Percentiles rank a stretch among this genome's conserved stretches.
Conservation (phyloP, 2,888 invertebrate genomes). For the Idaea biselata region DNA sequence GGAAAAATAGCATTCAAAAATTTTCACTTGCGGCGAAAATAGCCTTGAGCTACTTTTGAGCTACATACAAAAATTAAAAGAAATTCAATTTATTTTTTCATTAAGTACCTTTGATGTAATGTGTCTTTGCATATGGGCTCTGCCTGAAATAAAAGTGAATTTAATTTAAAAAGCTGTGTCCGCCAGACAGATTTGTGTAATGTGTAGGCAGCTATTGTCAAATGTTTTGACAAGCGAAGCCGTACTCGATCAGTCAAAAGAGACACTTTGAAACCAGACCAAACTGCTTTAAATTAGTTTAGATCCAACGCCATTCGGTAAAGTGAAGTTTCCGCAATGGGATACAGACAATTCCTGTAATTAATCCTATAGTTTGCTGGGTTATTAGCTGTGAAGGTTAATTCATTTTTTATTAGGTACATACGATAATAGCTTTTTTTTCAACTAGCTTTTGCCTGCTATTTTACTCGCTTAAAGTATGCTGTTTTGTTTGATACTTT, state of each 20-base stretch:
- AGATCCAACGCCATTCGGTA: constrained; percentile 42
- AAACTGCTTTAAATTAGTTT: constrained; percentile 36
- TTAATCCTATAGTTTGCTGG: constrained; percentile 21
- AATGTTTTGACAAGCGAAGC: neutral
- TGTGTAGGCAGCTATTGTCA: neutral
- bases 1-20: too few species aligned
- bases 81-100: too few species aligned
- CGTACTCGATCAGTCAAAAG: neutral
- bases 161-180: too few species aligned
- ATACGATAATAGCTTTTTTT: neutral
- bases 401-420: constrained; percentile 32
- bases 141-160: too few species aligned
- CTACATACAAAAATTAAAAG: too few species aligned
- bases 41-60: too few species aligned
- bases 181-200: too few species aligned
- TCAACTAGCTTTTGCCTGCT: neutral
- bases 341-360: constrained; percentile 36
- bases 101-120: too few species aligned
- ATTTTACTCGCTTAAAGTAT: neutral
- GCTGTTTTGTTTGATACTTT: too few species aligned
- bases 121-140: too few species aligned
- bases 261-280: constrained; percentile 28
- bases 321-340: constrained; percentile 53
- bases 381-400: neutral
- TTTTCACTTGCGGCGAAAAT: too few species aligned